These are phyloP conservation scores for Trachelus stipa DNA, from an alignment of 2,888 invertebrate species.

Conservation along the genomic window DNA sequence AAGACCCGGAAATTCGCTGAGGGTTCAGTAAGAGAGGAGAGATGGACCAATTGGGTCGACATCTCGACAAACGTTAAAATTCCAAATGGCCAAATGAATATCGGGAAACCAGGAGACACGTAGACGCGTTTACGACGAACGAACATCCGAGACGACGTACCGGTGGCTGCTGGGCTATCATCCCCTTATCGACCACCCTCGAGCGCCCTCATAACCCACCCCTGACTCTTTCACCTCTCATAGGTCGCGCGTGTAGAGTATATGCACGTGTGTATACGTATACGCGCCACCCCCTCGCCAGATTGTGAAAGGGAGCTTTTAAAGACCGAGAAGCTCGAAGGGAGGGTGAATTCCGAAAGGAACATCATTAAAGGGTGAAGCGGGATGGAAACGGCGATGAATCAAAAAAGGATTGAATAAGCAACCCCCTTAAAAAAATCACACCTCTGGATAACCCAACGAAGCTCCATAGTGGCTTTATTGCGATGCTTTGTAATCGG, in stretches of 20 bases:
- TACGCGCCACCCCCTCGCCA: too few relatives aligned
- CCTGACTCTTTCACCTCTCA: background rate
- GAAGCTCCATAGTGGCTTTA: background rate
- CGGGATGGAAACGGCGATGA: background rate
- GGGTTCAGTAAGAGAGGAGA: background rate
- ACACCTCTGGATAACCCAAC: background rate
- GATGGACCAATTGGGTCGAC: background rate
- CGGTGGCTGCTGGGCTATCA: background rate
- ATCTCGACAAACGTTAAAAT: background rate
- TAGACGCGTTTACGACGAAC: background rate
- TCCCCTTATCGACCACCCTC: background rate
- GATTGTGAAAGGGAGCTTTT: background rate
- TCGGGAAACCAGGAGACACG: background rate
- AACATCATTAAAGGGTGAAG: background rate
- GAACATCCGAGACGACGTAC: background rate
- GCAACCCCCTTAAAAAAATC: background rate
- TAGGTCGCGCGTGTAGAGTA: background rate
- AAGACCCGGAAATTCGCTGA: background rate
- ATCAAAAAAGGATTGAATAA: background rate
- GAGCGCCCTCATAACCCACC: background rate
- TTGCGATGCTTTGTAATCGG: background rate
- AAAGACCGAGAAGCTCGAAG: background rate
- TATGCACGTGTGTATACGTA: too few relatives aligned
- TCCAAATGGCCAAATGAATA: background rate
- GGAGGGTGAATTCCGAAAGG: background rate